These are phyloP conservation scores for Ostrea denselamellosa DNA, from an alignment of 1,140 invertebrate genomes.

Conservation along the genomic window DNA sequence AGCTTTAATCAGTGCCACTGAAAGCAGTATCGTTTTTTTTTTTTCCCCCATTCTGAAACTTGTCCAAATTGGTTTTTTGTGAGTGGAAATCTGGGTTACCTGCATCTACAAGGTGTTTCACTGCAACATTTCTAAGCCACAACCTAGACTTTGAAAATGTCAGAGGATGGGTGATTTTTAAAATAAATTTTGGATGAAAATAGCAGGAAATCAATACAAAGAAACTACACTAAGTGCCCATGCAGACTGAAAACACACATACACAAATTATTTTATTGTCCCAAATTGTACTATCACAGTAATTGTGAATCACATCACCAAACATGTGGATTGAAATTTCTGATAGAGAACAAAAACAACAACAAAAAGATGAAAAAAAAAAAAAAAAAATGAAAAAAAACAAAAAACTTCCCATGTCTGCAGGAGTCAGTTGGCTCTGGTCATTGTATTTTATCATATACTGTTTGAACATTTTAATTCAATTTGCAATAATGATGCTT, in stretches of 20 bases:
- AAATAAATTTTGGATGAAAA: not conserved
- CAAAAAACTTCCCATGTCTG: too few relatives aligned
- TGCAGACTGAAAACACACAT: not conserved
- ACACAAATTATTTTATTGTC: not conserved
- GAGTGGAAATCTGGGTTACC: not conserved
- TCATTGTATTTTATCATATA: too few relatives aligned
- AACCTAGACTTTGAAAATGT: not conserved
- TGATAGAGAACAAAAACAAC: too few relatives aligned
- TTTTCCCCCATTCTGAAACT: not conserved
- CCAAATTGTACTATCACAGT: not conserved
- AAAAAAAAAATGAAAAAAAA: too few relatives aligned
- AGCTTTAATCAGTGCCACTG: not conserved
- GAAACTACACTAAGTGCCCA: not conserved
- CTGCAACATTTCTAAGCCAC: not conserved
- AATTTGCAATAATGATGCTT: too few relatives aligned
- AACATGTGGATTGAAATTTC: too few relatives aligned
- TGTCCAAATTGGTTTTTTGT: not conserved
- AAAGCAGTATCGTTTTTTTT: not conserved
- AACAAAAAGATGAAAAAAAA: too few relatives aligned
- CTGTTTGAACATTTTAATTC: too few relatives aligned
- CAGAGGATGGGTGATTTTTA: not conserved
- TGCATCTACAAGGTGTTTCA: conserved; percentile 8
- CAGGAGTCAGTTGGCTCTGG: too few relatives aligned
- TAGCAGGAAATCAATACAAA: not conserved
- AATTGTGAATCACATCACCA: too few relatives aligned